Percentiles rank a stretch among this genome's conserved stretches.
These are phyloP conservation scores for Caenorhabditis drosophilae DNA, from an alignment of 2,888 invertebrate species.

Conservation along the genomic window DNA sequence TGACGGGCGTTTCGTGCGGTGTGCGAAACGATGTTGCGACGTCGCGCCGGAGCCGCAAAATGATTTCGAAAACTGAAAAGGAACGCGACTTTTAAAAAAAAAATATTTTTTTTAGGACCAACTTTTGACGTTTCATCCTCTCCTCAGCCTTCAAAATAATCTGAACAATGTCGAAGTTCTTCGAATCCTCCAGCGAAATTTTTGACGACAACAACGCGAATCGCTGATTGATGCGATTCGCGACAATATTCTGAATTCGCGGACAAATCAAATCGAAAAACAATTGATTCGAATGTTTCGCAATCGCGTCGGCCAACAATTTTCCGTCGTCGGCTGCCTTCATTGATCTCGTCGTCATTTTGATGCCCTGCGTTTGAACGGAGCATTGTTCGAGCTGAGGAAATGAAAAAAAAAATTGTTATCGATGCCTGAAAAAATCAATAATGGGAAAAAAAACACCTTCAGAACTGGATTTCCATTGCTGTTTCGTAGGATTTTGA, in stretches of 20 bases:
- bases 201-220: slow-evolving; percentile 58
- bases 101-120: slow-evolving; percentile 3
- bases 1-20: slow-evolving; percentile 6
- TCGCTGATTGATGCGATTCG: slow-evolving; percentile 54
- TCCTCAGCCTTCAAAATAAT: slow-evolving; percentile 49
- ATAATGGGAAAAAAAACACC: slow-evolving; percentile 5
- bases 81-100: not conserved
- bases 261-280: slow-evolving; percentile 43
- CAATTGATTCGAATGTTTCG: slow-evolving; percentile 31
- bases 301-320: slow-evolving; percentile 35
- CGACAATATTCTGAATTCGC: slow-evolving; percentile 36
- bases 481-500: slow-evolving; percentile 29
- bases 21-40: slow-evolving; percentile 25
- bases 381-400: slow-evolving; percentile 34
- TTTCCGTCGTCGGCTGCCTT: slow-evolving; percentile 32
- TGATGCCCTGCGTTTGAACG: slow-evolving; percentile 21
- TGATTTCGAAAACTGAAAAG: not conserved
- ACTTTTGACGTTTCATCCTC: slow-evolving; percentile 34
- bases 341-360: slow-evolving; percentile 31
- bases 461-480: slow-evolving; percentile 45
- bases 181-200: slow-evolving; percentile 57
- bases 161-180: slow-evolving; percentile 57
- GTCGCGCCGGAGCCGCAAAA: slow-evolving; percentile 7
- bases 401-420: too few species aligned
- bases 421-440: too few species aligned